These are phyloP conservation scores for Podarcis lilfordi DNA, from an alignment of 2,797 vertebrate species.

Conservation along the genomic window DNA sequence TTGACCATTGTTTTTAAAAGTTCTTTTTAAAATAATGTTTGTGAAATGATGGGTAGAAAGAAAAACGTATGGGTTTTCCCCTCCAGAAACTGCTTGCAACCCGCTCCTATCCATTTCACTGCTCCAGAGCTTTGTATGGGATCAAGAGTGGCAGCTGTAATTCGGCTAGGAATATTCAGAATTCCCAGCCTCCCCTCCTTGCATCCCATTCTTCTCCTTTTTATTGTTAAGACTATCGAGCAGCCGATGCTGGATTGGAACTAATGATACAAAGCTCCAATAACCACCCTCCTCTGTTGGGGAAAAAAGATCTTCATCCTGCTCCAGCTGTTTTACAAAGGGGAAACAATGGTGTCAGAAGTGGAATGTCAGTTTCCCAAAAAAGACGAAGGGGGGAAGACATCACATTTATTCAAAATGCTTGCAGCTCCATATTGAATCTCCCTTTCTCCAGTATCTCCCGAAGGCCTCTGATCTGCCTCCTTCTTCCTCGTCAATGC, in stretches of 20 bases:
- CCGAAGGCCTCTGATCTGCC: constrained; percentile 10
- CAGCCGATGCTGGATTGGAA: background rate
- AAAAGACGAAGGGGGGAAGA: background rate
- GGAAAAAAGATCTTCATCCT: background rate
- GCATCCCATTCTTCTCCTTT: background rate
- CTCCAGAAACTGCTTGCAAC: background rate
- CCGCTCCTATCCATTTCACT: background rate
- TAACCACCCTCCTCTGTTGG: background rate
- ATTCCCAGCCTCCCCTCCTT: background rate
- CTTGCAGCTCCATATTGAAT: background rate
- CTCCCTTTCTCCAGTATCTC: constrained; percentile 25
- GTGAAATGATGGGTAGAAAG: background rate
- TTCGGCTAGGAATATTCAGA: background rate
- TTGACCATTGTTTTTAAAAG: background rate
- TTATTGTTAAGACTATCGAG: background rate
- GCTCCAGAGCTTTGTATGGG: too few relatives aligned
- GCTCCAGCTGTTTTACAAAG: background rate
- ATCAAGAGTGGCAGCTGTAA: too few relatives aligned
- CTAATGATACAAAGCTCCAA: background rate
- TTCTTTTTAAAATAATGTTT: too few relatives aligned
- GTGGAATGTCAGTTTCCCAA: background rate
- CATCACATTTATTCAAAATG: background rate
- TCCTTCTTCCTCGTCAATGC: constrained; percentile 30
- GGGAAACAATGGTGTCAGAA: background rate
- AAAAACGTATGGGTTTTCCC: background rate